Evolutionary conservation across 2,888 invertebrate species (phyloP).

Genomic region (Gasteruption jaculator): DNA sequence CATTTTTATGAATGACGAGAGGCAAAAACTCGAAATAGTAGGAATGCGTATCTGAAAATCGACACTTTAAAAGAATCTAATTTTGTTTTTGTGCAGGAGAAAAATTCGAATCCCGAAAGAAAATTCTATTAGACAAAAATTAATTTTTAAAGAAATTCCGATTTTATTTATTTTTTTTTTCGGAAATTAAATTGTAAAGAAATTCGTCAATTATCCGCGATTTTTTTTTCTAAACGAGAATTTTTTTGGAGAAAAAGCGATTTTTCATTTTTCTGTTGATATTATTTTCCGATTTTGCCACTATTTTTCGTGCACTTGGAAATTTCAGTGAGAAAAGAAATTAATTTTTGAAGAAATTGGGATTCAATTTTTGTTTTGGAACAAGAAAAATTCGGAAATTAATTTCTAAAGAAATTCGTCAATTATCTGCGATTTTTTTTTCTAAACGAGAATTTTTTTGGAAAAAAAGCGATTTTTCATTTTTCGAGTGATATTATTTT

Average conservation of each 20-base stretch:
- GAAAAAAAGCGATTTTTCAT: too few species aligned
- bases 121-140: neutral
- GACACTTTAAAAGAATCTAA: neutral
- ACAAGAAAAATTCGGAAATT: too few species aligned
- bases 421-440: conserved; percentile 8
- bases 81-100: conserved; percentile 8
- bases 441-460: conserved; percentile 1
- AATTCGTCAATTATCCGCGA: conserved; percentile 1
- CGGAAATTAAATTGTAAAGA: neutral
- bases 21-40: too few species aligned
- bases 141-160: neutral
- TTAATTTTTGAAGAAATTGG: too few species aligned
- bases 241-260: too few species aligned
- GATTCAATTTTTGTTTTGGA: too few species aligned
- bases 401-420: conserved; percentile 1
- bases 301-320: conserved; percentile 8
- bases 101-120: neutral
- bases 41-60: neutral
- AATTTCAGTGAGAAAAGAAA: too few species aligned
- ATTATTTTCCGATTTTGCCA: neutral
- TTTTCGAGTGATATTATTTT: conserved; percentile 8
- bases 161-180: too few species aligned
- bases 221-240: conserved; percentile 6
- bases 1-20: too few species aligned
- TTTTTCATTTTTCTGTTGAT: conserved; percentile 8